phyloP scores from a whole-genome alignment of 2,888 invertebrate species.

The Orchesella flavescens region DNA sequence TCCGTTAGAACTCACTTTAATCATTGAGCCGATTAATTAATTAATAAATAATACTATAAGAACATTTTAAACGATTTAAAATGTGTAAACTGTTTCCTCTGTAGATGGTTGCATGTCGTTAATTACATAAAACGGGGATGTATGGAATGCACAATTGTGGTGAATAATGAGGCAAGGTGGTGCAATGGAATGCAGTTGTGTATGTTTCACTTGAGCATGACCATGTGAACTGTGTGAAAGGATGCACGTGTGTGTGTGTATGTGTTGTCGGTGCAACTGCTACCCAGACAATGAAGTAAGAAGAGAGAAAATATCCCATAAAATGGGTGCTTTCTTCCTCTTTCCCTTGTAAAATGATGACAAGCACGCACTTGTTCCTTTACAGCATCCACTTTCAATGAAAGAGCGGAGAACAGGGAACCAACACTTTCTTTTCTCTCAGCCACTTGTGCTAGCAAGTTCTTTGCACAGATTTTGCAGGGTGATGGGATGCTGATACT shows the following conservation, averaged over 20 bases:
- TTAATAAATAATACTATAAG: no score
- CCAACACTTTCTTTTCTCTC: no score
- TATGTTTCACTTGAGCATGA: no score
- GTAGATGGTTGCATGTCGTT: not conserved
- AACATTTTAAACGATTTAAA: no score
- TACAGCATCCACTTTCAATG: no score
- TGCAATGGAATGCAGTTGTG: not conserved
- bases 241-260: not conserved
- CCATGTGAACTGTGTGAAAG: not conserved
- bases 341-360: not conserved
- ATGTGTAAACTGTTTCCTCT: not conserved
- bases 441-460: no score
- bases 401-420: no score
- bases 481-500: no score
- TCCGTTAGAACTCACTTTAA: no score
- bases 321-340: slow-evolving; percentile 37
- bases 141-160: not conserved
- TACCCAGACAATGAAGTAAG: slow-evolving; percentile 48
- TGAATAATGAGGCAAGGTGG: not conserved
- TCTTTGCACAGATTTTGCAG: no score
- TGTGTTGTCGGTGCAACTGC: slow-evolving; percentile 37
- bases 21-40: no score
- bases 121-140: not conserved
- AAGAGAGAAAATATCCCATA: slow-evolving; percentile 36
- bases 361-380: not conserved